Base-by-base conservation (phyloP, 2,888 invertebrate species). In the Malthinus flaveolus region DNA sequence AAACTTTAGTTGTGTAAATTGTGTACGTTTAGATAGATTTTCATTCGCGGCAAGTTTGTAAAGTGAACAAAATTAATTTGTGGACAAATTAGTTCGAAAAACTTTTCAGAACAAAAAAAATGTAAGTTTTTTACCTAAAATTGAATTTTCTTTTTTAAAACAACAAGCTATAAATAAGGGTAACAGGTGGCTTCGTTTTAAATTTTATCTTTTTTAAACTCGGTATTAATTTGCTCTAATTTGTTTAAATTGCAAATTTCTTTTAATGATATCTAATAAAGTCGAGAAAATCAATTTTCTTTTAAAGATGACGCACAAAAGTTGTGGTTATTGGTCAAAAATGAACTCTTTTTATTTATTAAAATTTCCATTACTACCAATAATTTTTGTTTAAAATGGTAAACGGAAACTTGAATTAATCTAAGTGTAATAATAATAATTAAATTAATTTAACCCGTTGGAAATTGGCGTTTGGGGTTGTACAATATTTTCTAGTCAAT, bases 171-270 rank as follows among this genome's bases (percentile, higher is more conserved):
- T 61, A 56, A 57, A 62, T 55, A 51, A 59, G 52, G 60, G 59
- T 65, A 67, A 67, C 66, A 67, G 66, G 66, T 67, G 66, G 66
- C 61, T 51, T 48, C 48, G 46, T 53, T 62, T 45, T 36, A 49
- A 49, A 56, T 54, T 50, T 50, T 48, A 34, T 54, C 0, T 15
- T 42, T 15, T 53, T 56, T 56, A 50, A 35, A 32, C 49, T 46
- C n/a, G n/a, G 34, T 34, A 39, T 46, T 53, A 58, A 35, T 37
- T 23, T 9, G 6, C n/a, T n/a, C 13, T 15, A 42, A 42, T 42
- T 15, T 42, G 39, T 42, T 42, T 23, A 23, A 23, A 23, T 23
- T 5, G 23, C 23, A n/a, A n/a, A n/a, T n/a, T n/a, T n/a, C n/a
- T n/a, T n/a, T n/a, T 23, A 23, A 23, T 23, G 23, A 3, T 23